These are phyloP conservation scores for Tetramorium simillimum DNA, from an alignment of 1,140 invertebrate genomes.

Conservation along the genomic window DNA sequence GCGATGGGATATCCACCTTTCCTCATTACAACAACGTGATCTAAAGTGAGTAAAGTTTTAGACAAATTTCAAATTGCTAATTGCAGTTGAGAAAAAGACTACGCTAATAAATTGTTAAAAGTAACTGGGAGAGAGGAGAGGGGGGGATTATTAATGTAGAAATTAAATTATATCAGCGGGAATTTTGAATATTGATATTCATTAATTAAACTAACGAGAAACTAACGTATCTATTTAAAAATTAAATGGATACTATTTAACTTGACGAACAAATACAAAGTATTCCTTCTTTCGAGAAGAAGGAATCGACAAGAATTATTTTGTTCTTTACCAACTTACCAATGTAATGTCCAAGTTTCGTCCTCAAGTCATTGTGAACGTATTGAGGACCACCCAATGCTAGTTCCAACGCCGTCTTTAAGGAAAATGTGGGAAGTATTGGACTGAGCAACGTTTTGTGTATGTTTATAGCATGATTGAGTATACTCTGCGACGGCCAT, in stretches of 20 bases:
- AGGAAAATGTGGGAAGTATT: not conserved
- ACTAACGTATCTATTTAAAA: not conserved
- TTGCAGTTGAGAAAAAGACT: not conserved
- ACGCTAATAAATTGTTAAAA: not conserved
- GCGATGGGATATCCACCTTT: slow-evolving; percentile 85
- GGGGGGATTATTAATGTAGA: too few species aligned
- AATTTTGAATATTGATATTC: too few species aligned
- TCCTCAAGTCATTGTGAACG: slow-evolving; percentile 81
- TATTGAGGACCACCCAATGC: slow-evolving; percentile 84
- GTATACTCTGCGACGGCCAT: slow-evolving; percentile 74
- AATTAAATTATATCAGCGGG: too few species aligned
- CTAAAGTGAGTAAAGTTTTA: slow-evolving; percentile 79
- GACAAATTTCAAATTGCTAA: not conserved
- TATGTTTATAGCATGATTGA: not conserved
- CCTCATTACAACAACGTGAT: slow-evolving; percentile 85
- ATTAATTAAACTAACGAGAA: too few species aligned
- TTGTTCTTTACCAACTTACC: slow-evolving; percentile 78
- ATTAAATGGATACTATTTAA: not conserved
- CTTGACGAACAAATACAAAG: not conserved
- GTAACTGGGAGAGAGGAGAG: not conserved
- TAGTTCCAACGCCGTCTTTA: slow-evolving; percentile 76
- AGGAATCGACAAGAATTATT: not conserved
- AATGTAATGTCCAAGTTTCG: slow-evolving; percentile 83
- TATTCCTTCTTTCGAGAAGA: not conserved
- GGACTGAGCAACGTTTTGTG: not conserved